Base-by-base conservation (phyloP, 2,888 invertebrate species). In the Ectemnius cavifrons region DNA sequence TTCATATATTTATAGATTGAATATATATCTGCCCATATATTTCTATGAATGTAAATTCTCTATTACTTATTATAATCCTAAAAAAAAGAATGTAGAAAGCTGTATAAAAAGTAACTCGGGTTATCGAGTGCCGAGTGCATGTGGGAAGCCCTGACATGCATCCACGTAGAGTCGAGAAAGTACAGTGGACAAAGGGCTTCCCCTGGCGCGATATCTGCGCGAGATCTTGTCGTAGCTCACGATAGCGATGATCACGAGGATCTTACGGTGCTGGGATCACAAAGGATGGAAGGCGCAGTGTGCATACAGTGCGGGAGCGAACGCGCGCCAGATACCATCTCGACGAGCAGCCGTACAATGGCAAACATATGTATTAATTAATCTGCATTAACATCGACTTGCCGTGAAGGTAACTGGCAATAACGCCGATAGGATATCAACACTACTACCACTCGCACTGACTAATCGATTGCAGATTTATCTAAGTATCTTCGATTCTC, bases 361-460 rank as follows among this genome's bases (percentile, higher is more conserved):
- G 77, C 77, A 72, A 84, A 87, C 82, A 75, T 86, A 37, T 37
- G 37, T 37, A 85, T 85, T 86, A 87, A 87, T 86, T 86, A 84
- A 85, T 85, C 82, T 79, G 71, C 79, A 66, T 70, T 73, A 75
- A 70, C 70, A 63, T 58, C 63, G 62, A 67, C 69, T 60, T 16
- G 71, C 45, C 69, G 47, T 57, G 59, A 78, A 65, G 52, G 65
- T 60, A 64, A 37, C 37, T 4, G 37, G 37, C 37, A 37, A 11
- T 37, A 37, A 11, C 37, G 37, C 37, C 37, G 11, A 37, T 37
- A 37, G 37, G 37, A 6, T 37, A 37, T 37, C 37, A 37, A 37
- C 37, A 11, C 37, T 6, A 37, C 8, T 23, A 23, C 23, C 23
- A 2, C 23, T 23, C 23, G 23, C 23, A 23, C 23, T 23, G 37